phyloP scores from a whole-genome alignment of 2,888 invertebrate species.

The Pandemis heparana region DNA sequence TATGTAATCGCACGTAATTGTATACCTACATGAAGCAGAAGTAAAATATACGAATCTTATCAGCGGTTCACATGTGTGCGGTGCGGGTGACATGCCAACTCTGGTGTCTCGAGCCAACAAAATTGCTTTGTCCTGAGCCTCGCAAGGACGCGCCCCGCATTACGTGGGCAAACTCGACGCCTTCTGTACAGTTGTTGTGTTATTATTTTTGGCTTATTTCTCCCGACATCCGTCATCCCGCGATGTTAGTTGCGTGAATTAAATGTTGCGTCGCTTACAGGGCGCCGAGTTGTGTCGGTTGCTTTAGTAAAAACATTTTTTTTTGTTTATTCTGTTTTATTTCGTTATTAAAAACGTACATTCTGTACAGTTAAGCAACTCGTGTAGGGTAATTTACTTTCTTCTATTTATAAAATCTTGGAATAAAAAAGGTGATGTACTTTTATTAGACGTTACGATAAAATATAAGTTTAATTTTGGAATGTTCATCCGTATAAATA shows the following conservation, averaged over 20 bases:
- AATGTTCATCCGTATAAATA: constrained; percentile 20
- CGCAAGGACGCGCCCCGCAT: constrained; percentile 62
- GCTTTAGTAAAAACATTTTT: not conserved
- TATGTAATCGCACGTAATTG: constrained; percentile 8
- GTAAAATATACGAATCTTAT: constrained; percentile 56
- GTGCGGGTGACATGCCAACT: constrained; percentile 71
- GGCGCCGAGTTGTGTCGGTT: not conserved
- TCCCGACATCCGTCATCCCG: constrained; percentile 48
- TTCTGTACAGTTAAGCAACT: not conserved
- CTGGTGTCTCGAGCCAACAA: constrained; percentile 67
- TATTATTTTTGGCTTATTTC: constrained; percentile 61
- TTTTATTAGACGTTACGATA: not conserved
- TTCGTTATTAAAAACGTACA: not conserved
- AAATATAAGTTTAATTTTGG: constrained; percentile 24
- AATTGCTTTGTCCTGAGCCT: constrained; percentile 73
- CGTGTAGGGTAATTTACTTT: not conserved
- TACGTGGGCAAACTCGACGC: constrained; percentile 60
- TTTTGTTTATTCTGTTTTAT: not conserved
- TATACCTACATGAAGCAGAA: constrained; percentile 19
- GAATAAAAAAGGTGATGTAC: not conserved
- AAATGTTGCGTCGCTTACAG: constrained; percentile 8
- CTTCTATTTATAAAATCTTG: not conserved
- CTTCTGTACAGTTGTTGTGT: constrained; percentile 52
- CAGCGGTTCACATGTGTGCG: constrained; percentile 63
- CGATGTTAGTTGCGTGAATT: constrained; percentile 37